These are phyloP conservation scores for Aphelocoma californica DNA, from an alignment of 2,797 vertebrate genomes.

Conservation along the genomic window DNA sequence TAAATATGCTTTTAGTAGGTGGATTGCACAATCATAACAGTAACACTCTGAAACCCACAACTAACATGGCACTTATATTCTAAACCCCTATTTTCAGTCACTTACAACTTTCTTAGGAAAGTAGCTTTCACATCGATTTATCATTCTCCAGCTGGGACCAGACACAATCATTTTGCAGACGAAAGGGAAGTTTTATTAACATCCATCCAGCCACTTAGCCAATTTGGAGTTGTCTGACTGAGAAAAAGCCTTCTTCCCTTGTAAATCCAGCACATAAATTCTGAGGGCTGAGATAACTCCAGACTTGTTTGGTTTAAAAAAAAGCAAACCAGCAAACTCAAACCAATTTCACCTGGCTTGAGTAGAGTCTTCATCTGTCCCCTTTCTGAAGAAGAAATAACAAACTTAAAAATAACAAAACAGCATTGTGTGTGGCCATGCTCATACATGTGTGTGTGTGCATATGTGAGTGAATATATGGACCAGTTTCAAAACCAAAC, in stretches of 20 bases:
- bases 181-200: slow-evolving; percentile 49
- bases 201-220: slow-evolving; percentile 22
- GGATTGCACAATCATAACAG: neutral
- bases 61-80: neutral
- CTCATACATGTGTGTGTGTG: neutral
- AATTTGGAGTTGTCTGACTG: slow-evolving; percentile 9
- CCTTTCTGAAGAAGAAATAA: neutral
- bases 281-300: neutral
- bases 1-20: slow-evolving; percentile 16
- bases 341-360: neutral
- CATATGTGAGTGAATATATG: fast-evolving
- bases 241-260: slow-evolving; percentile 39
- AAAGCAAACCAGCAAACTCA: neutral
- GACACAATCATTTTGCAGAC: neutral
- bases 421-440: neutral
- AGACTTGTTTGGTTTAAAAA: neutral
- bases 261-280: slow-evolving; percentile 46
- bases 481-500: neutral
- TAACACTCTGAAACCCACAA: neutral
- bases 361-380: neutral
- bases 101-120: slow-evolving; percentile 32
- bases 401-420: neutral
- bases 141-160: slow-evolving; percentile 31
- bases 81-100: slow-evolving; percentile 27
- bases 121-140: slow-evolving; percentile 48